Evolutionary conservation across 2,797 vertebrate genomes (phyloP), one percentile per base, ranked within the genome.

Genomic region (Spondyliosoma cantharus): DNA sequence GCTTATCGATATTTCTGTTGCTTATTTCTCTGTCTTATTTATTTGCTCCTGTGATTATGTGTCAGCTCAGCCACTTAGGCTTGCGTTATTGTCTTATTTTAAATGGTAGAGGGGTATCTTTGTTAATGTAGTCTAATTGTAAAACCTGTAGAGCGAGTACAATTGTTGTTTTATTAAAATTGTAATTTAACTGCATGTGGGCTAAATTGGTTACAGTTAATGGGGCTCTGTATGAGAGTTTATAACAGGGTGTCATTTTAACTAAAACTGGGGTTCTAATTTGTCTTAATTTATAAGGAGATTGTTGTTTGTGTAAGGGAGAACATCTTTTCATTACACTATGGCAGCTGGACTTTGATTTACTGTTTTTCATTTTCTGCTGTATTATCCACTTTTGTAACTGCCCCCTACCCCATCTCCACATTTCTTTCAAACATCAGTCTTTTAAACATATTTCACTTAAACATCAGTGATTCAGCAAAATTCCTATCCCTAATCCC

Each of bases 1-100:
- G 32, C 9, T 83, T 68, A 58, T 83, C 70, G 53, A 60, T 83
- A 58, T 58, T 11, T 42, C 5, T 78, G 13, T n/a, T 37, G 29
- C 13, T 32, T 32, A 32, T 32, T 32, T 32, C 29, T 32, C 29
- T 32, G 29, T 32, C 29, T 32, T 32, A 32, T 71, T 66, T 54
- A 80, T 86, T 82, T 67, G 22, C 8, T 64, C 25, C 9, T 24
- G 13, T 60, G 5, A 53, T 20, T 45, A 32, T 71, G 11, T 14
- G 25, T 25, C 37, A 53, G 22, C 43, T 61, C 52, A n/a, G 48
- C n/a, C 32, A 32, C 64, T 46, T 19, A 27, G 6, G 11, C 13
- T 52, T 37, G 19, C 14, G 53, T 27, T 48, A 22, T 37, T 53
- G n/a, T 71, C 7, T 27, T 29, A 45, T 27, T 37, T 37, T 37